Base-by-base conservation (phyloP, 1,140 invertebrate species). In the Trichoplusia ni region DNA sequence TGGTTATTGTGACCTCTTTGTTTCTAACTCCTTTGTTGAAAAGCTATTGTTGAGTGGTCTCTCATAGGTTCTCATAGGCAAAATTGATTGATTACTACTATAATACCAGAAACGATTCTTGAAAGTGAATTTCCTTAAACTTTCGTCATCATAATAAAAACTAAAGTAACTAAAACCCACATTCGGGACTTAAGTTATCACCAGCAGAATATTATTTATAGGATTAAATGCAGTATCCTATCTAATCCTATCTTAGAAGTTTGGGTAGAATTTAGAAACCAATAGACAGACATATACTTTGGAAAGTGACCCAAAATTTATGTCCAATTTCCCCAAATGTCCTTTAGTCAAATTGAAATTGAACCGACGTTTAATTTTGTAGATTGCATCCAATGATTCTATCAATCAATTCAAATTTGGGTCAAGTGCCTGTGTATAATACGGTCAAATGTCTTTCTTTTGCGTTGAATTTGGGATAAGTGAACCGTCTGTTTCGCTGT, bases 271-370 rank as follows among this genome's bases (percentile, higher is more conserved):
- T 37, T 62, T 53, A 29, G 37, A 59, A 59, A 13, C 11, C 19
- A 38, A 38, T 69, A 71, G 65, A 69, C 72, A 77, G 40, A 53
- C 44, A 23, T 49, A 69, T 46, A 67, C 58, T 72, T 66, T 54
- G 71, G 31, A 58, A 70, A 69, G 77, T 75, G 65, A 73, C 71
- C 72, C 62, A 64, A 71, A 75, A 81, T 81, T 81, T 79, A 81
- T 75, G 62, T 71, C 64, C 79, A 75, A 81, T 81, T 77, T 73
- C 72, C 71, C 61, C 27, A 64, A 78, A 76, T 72, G 71, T 68
- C 70, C 59, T 35, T 11, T 8, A 67, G 67, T 65, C 65, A 27
- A 68, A 71, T 64, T 56, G 56, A 56, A 61, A 71, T 58, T 66
- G 60, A 65, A 61, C 56, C 44, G 63, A 49, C 54, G 65, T 71